A percentile compares a stretch with the other conserved stretches of the same genome.
Conservation (phyloP, 2,888 invertebrate species). For the Callimorpha dominula region DNA sequence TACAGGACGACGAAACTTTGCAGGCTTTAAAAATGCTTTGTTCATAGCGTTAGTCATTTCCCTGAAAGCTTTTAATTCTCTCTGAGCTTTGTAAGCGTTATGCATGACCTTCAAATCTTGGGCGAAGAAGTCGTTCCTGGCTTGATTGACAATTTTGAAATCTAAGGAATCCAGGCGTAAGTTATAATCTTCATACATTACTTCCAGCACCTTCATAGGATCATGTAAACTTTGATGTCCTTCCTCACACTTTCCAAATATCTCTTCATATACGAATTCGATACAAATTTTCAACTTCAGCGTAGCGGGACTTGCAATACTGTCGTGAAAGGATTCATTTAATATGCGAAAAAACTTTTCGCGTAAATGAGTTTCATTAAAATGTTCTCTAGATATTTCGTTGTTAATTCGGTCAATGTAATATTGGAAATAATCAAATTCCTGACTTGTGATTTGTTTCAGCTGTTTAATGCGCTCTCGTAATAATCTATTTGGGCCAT, state of each 20-base stretch:
- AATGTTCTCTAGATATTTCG: constrained; percentile 72
- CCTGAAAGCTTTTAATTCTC: constrained; percentile 75
- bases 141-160: constrained; percentile 78
- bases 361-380: constrained; percentile 73
- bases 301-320: constrained; percentile 75
- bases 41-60: constrained; percentile 82
- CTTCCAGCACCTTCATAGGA: constrained; percentile 82
- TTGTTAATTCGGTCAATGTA: constrained; percentile 74
- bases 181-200: constrained; percentile 81
- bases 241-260: constrained; percentile 82
- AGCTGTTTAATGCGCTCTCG: constrained; percentile 73
- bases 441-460: constrained; percentile 69
- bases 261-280: constrained; percentile 81
- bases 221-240: constrained; percentile 77
- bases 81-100: constrained; percentile 76
- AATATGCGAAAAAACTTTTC: constrained; percentile 80
- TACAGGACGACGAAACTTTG: constrained; percentile 67
- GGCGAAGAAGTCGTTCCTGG: constrained; percentile 75
- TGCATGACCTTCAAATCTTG: constrained; percentile 80
- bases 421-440: constrained; percentile 79
- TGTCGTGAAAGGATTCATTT: constrained; percentile 75
- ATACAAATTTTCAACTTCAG: constrained; percentile 81
- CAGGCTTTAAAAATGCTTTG: constrained; percentile 77
- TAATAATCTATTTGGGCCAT: constrained; percentile 68
- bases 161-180: constrained; percentile 77